Conservation (phyloP, 2,888 invertebrate species). For the Nephrotoma guestfalica region DNA sequence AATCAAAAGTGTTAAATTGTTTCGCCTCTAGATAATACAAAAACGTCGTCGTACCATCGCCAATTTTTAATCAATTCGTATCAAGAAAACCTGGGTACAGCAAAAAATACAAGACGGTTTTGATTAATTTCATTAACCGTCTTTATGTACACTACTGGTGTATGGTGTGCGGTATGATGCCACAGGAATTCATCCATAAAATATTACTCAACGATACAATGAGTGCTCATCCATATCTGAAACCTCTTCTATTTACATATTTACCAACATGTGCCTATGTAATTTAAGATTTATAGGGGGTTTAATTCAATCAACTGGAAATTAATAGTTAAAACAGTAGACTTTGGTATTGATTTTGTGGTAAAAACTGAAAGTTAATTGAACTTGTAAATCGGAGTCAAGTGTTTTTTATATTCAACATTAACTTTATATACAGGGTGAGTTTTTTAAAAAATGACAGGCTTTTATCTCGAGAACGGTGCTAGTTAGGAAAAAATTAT, state of each 20-base stretch:
- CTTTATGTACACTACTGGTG: background rate
- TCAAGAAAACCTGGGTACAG: background rate
- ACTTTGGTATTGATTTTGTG: background rate
- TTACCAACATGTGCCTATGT: background rate
- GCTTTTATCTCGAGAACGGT: too few species aligned
- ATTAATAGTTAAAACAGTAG: background rate
- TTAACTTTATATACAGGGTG: too few species aligned
- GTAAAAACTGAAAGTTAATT: background rate
- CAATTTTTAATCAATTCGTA: background rate
- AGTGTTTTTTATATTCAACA: background rate
- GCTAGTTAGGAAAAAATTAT: too few species aligned
- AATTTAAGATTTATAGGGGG: background rate
- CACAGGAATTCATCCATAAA: background rate
- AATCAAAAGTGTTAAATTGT: background rate
- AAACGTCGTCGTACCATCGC: background rate
- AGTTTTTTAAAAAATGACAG: too few species aligned
- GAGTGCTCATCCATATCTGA: background rate
- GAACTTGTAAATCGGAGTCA: background rate
- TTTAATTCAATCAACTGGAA: background rate
- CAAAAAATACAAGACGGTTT: background rate
- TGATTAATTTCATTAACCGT: background rate
- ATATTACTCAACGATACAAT: background rate
- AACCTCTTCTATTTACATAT: background rate
- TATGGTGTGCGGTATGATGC: background rate
- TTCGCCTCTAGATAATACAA: background rate